These are phyloP conservation scores for Galaxias olidus DNA, from an alignment of 2,797 vertebrate genomes.

Conservation along the genomic window DNA sequence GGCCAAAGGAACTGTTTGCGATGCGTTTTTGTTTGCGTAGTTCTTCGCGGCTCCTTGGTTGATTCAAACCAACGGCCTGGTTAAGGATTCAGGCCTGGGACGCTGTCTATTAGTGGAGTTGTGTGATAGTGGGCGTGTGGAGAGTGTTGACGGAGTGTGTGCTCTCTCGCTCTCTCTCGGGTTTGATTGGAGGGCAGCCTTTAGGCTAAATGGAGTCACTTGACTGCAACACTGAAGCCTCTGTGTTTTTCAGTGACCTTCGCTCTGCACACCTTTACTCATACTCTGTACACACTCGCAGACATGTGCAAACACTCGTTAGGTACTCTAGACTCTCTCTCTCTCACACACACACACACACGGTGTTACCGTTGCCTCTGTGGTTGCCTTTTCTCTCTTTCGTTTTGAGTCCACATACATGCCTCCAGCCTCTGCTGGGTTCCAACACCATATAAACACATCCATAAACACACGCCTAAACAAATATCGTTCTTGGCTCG, in stretches of 20 bases:
- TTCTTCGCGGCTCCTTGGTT: too few relatives aligned
- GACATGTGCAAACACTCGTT: conserved; percentile 5
- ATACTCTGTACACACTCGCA: background rate
- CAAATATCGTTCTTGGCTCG: conserved; percentile 5
- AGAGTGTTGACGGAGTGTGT: conserved; percentile 11
- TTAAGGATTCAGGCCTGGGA: too few relatives aligned
- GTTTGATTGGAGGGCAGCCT: conserved; percentile 60
- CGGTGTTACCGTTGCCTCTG: background rate
- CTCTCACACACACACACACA: background rate
- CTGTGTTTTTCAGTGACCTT: conserved; percentile 55
- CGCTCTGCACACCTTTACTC: conserved; percentile 15
- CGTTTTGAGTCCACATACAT: conserved; percentile 4
- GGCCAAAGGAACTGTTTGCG: too few relatives aligned
- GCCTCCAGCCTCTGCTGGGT: conserved; percentile 12
- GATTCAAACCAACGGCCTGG: too few relatives aligned
- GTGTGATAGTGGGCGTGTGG: too few relatives aligned
- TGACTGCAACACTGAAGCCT: conserved; percentile 70
- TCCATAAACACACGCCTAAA: conserved; percentile 46
- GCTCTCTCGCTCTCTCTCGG: conserved; percentile 32
- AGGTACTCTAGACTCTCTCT: too few relatives aligned
- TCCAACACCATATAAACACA: conserved; percentile 33
- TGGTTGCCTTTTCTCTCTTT: background rate
- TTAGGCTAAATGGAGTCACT: conserved; percentile 69
- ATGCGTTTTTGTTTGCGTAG: too few relatives aligned
- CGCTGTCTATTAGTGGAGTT: too few relatives aligned